Evolutionary conservation across 2,888 invertebrate genomes (phyloP).

Genomic region (Lysandra bellargus): DNA sequence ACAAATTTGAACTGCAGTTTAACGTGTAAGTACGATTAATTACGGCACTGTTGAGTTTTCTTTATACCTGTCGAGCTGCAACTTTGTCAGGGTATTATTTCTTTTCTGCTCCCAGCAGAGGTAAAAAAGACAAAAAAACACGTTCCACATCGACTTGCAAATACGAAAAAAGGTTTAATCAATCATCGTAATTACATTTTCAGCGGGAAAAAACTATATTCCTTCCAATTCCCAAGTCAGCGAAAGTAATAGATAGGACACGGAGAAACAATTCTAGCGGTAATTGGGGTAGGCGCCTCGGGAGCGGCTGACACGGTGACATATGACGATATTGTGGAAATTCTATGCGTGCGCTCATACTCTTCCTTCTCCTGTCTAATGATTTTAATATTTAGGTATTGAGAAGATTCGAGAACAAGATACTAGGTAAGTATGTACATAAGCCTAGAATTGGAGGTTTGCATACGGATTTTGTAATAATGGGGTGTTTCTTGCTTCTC

Average conservation of each 20-base stretch:
- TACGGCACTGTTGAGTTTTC: too few relatives aligned
- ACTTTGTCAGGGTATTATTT: neutral
- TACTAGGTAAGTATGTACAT: too few relatives aligned
- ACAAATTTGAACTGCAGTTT: too few relatives aligned
- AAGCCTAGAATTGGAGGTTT: too few relatives aligned
- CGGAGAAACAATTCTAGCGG: conserved; percentile 68
- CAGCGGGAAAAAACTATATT: conserved; percentile 56
- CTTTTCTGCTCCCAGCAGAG: neutral
- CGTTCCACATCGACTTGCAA: neutral
- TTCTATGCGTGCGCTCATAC: conserved; percentile 55
- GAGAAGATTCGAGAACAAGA: neutral
- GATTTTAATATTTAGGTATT: conserved; percentile 18
- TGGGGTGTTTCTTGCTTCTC: too few relatives aligned
- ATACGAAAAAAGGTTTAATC: conserved; percentile 41
- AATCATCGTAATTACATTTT: conserved; percentile 63
- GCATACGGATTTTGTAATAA: too few relatives aligned
- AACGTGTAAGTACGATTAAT: too few relatives aligned
- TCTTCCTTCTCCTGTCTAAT: conserved; percentile 40
- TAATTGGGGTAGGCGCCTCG: conserved; percentile 70
- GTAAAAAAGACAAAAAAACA: neutral
- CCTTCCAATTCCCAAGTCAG: conserved; percentile 61
- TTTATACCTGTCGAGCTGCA: neutral
- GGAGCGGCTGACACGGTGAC: conserved; percentile 64
- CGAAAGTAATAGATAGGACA: conserved; percentile 69
- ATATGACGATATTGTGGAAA: conserved; percentile 74